Conservation (phyloP, 2,888 invertebrate genomes). For the Eurytoma californica region DNA sequence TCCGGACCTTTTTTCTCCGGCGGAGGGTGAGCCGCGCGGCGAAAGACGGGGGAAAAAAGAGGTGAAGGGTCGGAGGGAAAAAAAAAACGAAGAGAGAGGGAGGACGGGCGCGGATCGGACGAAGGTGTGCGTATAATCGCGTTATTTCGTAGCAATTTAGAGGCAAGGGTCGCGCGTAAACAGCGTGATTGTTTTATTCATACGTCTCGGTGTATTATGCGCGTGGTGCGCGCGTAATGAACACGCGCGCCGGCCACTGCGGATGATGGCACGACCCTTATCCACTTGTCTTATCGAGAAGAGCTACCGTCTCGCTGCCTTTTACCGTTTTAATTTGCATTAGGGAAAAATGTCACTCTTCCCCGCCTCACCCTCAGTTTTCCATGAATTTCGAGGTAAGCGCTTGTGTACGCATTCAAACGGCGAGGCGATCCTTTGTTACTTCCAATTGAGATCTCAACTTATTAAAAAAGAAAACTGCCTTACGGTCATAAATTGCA, state of each 20-base stretch:
- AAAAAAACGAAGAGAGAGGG: not conserved
- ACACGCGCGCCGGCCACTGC: not conserved
- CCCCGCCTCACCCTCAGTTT: not conserved
- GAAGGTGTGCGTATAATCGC: conserved; percentile 73
- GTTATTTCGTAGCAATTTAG: conserved; percentile 74
- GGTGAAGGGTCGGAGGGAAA: conserved; percentile 1
- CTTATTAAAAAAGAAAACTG: too few relatives aligned
- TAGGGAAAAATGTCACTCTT: conserved; percentile 15
- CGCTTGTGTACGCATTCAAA: too few relatives aligned
- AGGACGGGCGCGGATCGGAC: conserved; percentile 54
- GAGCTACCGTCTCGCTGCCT: conserved; percentile 4
- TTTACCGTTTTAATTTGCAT: conserved; percentile 33
- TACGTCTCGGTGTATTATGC: conserved; percentile 61
- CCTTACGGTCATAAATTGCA: too few relatives aligned
- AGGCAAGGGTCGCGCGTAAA: conserved; percentile 71
- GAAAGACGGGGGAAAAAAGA: conserved; percentile 4
- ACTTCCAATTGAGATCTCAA: too few relatives aligned
- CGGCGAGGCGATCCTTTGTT: too few relatives aligned
- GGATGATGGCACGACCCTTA: conserved; percentile 15
- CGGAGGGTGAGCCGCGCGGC: conserved; percentile 51
- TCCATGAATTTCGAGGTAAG: not conserved
- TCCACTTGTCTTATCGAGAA: conserved; percentile 35
- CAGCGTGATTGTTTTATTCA: conserved; percentile 73
- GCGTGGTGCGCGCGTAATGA: conserved; percentile 45
- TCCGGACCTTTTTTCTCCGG: conserved; percentile 58